Conservation (phyloP, 2,113 vertebrate species). For the Forbesichthys papilliferus region DNA sequence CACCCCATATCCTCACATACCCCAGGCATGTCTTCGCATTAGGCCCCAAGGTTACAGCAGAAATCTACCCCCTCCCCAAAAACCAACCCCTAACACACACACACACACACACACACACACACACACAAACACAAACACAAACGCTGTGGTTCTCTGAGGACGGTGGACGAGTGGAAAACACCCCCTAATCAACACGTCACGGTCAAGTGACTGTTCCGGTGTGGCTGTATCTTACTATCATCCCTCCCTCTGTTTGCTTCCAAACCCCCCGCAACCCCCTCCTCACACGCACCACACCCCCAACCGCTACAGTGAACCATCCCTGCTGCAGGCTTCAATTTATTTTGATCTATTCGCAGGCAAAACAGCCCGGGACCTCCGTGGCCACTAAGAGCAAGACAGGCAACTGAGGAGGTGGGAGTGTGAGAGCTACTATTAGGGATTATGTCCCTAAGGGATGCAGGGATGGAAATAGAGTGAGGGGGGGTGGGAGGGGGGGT, state of each 20-base stretch:
- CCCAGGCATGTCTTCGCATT: neutral
- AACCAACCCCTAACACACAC: no score
- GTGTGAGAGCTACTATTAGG: constrained; percentile 26
- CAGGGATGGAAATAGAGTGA: neutral
- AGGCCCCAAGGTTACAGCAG: neutral
- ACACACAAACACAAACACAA: neutral
- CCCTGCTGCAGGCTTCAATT: constrained; percentile 22
- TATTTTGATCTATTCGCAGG: constrained; percentile 38
- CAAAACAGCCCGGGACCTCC: constrained; percentile 20
- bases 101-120: neutral
- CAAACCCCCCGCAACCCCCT: neutral
- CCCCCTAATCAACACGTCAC: neutral
- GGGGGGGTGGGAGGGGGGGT: neutral
- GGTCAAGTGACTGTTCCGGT: neutral
- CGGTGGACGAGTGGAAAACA: constrained; percentile 7
- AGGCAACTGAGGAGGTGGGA: neutral
- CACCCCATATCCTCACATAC: neutral
- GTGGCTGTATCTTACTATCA: neutral
- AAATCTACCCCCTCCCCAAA: neutral
- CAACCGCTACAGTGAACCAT: constrained; percentile 2
- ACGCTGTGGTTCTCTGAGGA: neutral
- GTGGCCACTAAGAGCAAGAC: constrained; percentile 5
- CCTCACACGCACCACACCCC: neutral
- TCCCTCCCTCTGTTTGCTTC: neutral
- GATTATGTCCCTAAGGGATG: constrained; percentile 21